These are phyloP conservation scores for Sylvicapra grimmia DNA, from an alignment of 2,113 vertebrate genomes.

Conservation along the genomic window DNA sequence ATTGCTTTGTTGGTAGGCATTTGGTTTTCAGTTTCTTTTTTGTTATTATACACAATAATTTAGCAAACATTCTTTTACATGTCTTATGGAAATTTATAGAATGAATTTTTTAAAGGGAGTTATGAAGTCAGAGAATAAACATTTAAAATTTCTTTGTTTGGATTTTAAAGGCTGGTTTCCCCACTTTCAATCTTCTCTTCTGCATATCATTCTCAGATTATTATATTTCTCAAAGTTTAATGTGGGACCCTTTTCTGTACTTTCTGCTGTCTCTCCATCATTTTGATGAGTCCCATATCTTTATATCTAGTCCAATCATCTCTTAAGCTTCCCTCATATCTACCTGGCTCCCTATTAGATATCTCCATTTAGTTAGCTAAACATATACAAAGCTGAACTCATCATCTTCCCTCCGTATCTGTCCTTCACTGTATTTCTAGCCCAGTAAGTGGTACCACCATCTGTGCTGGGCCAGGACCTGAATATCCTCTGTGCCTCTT, in stretches of 20 bases:
- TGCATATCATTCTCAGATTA: neutral
- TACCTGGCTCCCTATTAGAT: neutral
- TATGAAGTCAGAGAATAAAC: neutral
- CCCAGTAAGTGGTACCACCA: neutral
- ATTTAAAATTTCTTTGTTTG: slow-evolving; percentile 14
- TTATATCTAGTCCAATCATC: neutral
- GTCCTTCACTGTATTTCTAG: neutral
- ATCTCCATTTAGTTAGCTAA: neutral
- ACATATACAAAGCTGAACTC: neutral
- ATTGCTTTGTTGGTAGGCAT: neutral
- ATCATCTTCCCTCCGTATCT: neutral
- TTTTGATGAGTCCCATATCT: neutral
- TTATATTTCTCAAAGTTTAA: neutral
- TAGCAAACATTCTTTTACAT: neutral
- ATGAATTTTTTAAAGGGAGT: neutral
- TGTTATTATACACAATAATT: neutral
- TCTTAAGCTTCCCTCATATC: neutral
- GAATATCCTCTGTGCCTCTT: neutral
- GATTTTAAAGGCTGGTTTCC: neutral
- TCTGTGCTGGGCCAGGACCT: neutral
- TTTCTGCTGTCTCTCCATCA: neutral
- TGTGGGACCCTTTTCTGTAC: neutral
- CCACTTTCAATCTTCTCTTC: neutral
- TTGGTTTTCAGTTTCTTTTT: neutral
- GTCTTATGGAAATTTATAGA: neutral